phyloP scores from a whole-genome alignment of 2,888 invertebrate species.

The Proisotoma minuta region DNA sequence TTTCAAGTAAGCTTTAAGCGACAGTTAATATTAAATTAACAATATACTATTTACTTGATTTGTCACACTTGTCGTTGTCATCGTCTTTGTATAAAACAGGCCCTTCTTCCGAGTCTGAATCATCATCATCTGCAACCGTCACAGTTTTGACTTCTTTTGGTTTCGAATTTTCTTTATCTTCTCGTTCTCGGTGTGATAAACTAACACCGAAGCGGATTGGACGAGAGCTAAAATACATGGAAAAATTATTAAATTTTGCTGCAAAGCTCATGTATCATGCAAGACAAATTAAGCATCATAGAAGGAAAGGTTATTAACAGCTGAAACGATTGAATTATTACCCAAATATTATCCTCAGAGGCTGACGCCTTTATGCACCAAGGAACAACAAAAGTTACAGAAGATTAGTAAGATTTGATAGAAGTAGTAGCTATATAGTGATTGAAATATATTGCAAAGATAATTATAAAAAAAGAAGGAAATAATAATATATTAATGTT shows the following conservation, averaged over 20 bases:
- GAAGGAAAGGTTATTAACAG: not conserved
- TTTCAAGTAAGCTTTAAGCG: too few species aligned
- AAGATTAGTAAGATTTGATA: too few species aligned
- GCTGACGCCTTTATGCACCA: conserved; percentile 42
- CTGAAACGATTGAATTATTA: conserved; percentile 13
- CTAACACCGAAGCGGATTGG: conserved; percentile 71
- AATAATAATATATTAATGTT: too few species aligned
- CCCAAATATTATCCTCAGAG: conserved; percentile 44
- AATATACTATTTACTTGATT: too few species aligned
- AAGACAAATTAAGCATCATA: not conserved
- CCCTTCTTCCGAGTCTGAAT: conserved; percentile 51
- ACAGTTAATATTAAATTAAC: too few species aligned
- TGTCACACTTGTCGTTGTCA: too few species aligned
- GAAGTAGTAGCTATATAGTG: conserved; percentile 7
- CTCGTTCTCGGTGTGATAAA: conserved; percentile 74
- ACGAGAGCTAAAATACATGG: conserved; percentile 60
- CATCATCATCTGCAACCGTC: conserved; percentile 52
- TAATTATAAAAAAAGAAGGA: too few species aligned
- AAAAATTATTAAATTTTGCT: not conserved
- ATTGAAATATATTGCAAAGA: too few species aligned
- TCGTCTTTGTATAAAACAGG: conserved; percentile 70
- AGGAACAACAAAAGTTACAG: not conserved
- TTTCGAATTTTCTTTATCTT: conserved; percentile 59
- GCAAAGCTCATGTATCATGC: not conserved
- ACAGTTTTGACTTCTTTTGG: conserved; percentile 33